Base-by-base conservation (phyloP, 2,113 vertebrate species). In the Strix uralensis region DNA sequence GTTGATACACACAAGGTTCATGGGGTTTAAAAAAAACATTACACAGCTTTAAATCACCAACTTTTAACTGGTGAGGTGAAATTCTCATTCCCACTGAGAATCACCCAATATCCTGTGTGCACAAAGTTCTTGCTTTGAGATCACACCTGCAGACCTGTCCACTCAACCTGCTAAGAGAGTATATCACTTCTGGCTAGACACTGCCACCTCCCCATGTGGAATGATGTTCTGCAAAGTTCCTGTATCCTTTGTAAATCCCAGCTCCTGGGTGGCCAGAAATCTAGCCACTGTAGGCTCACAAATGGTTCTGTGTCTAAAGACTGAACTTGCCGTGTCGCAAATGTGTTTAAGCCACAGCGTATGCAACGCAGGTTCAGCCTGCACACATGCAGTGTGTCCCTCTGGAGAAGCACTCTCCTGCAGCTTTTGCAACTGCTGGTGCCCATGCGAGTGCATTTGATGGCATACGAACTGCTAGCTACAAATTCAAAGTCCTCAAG, bases 371-470 rank as follows among this genome's bases (percentile, higher is more conserved):
- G 17, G 13, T 46, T 15, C 23, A 65, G 25, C 4, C 32, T 42
- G 5, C 22, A 36, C 65, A 21, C 8, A 22, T 7, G 16, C 17
- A 30, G 19, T 4, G 5, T 15, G 19, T 58, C 26, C 26, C 26
- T 30, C 77, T 22, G 49, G 10, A 52, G 36, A 29, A 63, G 15
- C 3, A 5, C 4, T n/a, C 51, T 44, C 63, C 58, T 36, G 32
- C 40, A 61, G 32, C n/a, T 81, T 67, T 51, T 42, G 13, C 11
- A 44, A 8, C 42, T 67, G 29, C 34, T 38, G 8, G 9, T 38
- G 16, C 26, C 38, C 44, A 13, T 1, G 14, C 0, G 0, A 81
- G 16, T 38, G 9, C 8, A 14, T 36, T n/a, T 42, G 18, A 38
- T 9, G 3, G 42, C 25, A 62, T 15, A 57, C 6, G 10, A 72